Conservation (phyloP, 2,888 invertebrate genomes). For the Escarpia spicata region DNA sequence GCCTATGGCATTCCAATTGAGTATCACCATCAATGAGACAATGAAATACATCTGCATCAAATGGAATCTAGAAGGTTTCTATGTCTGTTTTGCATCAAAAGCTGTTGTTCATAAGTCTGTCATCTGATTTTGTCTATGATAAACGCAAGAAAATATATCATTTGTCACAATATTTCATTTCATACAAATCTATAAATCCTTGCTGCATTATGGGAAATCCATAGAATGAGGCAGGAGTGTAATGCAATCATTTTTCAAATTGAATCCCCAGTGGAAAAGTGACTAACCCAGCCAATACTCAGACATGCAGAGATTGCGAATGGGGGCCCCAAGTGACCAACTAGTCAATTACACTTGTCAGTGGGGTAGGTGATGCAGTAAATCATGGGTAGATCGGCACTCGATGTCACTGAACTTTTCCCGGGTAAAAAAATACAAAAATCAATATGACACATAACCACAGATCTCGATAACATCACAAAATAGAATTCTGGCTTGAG, state of each 20-base stretch:
- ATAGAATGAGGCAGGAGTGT: too few relatives aligned
- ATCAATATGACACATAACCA: neutral
- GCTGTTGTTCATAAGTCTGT: too few relatives aligned
- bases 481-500: neutral
- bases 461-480: neutral
- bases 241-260: neutral
- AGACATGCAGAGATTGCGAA: neutral
- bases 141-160: too few relatives aligned
- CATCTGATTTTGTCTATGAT: too few relatives aligned
- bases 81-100: too few relatives aligned
- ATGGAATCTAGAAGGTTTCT: too few relatives aligned
- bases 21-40: too few relatives aligned
- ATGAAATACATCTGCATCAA: too few relatives aligned
- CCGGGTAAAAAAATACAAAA: neutral
- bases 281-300: neutral
- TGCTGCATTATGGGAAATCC: too few relatives aligned
- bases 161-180: too few relatives aligned
- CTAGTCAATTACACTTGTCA: slow-evolving; percentile 5
- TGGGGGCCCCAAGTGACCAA: neutral
- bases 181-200: too few relatives aligned
- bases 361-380: neutral
- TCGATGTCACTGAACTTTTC: neutral
- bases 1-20: too few relatives aligned
- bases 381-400: neutral
- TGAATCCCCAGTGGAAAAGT: neutral